phyloP scores from a whole-genome alignment of 92 coral and sea anemone species.

The Virgularia gustaviana region DNA sequence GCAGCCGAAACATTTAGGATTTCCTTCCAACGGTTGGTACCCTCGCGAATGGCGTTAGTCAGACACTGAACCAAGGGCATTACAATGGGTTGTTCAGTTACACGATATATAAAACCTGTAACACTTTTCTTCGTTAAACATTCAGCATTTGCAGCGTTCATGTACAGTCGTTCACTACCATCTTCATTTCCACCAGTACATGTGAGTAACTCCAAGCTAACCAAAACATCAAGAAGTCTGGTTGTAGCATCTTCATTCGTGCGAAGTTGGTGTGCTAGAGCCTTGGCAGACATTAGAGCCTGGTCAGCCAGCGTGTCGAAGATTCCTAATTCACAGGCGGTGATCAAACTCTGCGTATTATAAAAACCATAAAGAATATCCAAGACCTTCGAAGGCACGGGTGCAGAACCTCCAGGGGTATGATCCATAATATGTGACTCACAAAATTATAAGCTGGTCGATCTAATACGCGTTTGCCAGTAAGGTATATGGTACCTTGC shows the following conservation, averaged over 20 bases:
- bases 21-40: too few species aligned
- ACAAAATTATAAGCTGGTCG: too few species aligned
- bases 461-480: too few species aligned
- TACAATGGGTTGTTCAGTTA: too few species aligned
- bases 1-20: too few species aligned
- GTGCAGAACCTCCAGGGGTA: too few species aligned
- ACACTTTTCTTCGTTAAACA: slow-evolving; percentile 47
- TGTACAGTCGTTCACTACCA: too few species aligned
- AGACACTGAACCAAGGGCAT: too few species aligned
- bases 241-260: slow-evolving; percentile 54
- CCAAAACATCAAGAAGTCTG: slow-evolving; percentile 52
- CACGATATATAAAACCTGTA: too few species aligned
- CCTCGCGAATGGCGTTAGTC: too few species aligned
- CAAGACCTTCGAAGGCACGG: slow-evolving; percentile 35
- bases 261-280: slow-evolving; percentile 31
- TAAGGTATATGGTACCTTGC: too few species aligned
- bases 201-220: slow-evolving; percentile 49
- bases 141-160: slow-evolving; percentile 37
- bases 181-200: neutral
- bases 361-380: slow-evolving; percentile 51
- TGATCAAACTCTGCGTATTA: slow-evolving; percentile 39
- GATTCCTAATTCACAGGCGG: slow-evolving; percentile 60
- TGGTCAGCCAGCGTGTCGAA: slow-evolving; percentile 41
- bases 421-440: too few species aligned
- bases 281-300: slow-evolving; percentile 38